phyloP scores from a whole-genome alignment of 2,888 invertebrate genomes.

The Eupithecia tripunctaria region DNA sequence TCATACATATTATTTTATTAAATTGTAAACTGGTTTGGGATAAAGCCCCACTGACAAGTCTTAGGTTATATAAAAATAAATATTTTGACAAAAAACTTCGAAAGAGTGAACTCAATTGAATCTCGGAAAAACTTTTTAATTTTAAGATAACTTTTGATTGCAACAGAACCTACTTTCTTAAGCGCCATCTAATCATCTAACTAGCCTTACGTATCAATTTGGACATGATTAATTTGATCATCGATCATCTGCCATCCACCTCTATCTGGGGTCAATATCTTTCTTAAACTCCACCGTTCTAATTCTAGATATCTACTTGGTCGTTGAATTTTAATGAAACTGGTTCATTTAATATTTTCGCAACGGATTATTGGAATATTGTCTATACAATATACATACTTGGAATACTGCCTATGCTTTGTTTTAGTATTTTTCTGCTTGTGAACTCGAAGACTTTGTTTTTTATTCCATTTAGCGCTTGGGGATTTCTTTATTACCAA shows the following conservation, averaged over 20 bases:
- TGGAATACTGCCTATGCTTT: slow-evolving; percentile 35
- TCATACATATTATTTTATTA: slow-evolving; percentile 22
- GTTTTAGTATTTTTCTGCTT: slow-evolving; percentile 42
- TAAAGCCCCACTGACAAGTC: background rate
- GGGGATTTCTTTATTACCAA: slow-evolving; percentile 46
- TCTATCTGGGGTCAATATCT: slow-evolving; percentile 78
- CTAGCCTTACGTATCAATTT: slow-evolving; percentile 68
- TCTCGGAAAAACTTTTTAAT: background rate
- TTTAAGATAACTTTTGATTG: background rate
- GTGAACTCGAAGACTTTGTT: slow-evolving; percentile 33
- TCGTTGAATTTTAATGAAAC: slow-evolving; percentile 72
- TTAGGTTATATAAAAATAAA: background rate
- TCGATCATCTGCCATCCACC: slow-evolving; percentile 78
- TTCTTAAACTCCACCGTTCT: slow-evolving; percentile 67
- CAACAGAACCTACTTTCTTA: slow-evolving; percentile 53
- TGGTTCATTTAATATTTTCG: slow-evolving; percentile 61
- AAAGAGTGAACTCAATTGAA: too few relatives aligned
- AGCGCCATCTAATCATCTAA: slow-evolving; percentile 70
- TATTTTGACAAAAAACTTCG: background rate
- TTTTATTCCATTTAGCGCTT: slow-evolving; percentile 34
- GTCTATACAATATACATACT: too few relatives aligned
- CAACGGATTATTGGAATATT: slow-evolving; percentile 40
- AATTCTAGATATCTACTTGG: slow-evolving; percentile 58
- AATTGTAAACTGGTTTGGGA: background rate
- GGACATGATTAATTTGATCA: slow-evolving; percentile 67